Conservation (phyloP, 2,113 vertebrate species). For the Dipodomys merriami region DNA sequence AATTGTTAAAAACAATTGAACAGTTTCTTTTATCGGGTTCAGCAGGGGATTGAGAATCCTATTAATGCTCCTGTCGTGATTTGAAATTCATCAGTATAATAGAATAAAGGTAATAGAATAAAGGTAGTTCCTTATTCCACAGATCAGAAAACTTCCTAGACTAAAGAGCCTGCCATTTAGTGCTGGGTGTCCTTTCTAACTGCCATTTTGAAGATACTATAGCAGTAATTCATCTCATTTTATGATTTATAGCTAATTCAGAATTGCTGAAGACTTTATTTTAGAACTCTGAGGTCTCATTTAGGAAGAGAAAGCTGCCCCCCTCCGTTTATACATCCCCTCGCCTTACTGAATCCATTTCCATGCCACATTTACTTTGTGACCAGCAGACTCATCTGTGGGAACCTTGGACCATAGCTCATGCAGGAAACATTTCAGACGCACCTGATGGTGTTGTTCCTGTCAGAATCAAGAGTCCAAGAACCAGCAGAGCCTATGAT, state of each 20-base stretch:
- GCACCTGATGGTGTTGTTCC: background rate
- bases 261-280: conserved; percentile 44
- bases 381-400: background rate
- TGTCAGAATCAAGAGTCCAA: background rate
- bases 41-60: conserved; percentile 40
- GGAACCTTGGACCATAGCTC: background rate
- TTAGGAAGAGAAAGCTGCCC: background rate
- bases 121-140: conserved; percentile 28
- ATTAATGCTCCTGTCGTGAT: conserved; percentile 32
- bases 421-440: background rate
- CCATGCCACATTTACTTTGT: background rate
- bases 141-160: conserved; percentile 27
- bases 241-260: conserved; percentile 42
- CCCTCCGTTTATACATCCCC: background rate
- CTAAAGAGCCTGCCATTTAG: conserved; percentile 11
- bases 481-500: background rate
- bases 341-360: background rate
- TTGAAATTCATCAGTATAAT: conserved; percentile 59
- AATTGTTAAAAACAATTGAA: conserved; percentile 62
- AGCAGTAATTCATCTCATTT: conserved; percentile 22
- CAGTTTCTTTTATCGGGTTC: conserved; percentile 52
- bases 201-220: conserved; percentile 43
- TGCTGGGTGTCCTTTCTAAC: conserved; percentile 26
- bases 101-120: conserved; percentile 57
- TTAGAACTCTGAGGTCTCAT: conserved; percentile 12